phyloP scores from a whole-genome alignment of 2,797 vertebrate genomes.

The Gymnocypris eckloni region DNA sequence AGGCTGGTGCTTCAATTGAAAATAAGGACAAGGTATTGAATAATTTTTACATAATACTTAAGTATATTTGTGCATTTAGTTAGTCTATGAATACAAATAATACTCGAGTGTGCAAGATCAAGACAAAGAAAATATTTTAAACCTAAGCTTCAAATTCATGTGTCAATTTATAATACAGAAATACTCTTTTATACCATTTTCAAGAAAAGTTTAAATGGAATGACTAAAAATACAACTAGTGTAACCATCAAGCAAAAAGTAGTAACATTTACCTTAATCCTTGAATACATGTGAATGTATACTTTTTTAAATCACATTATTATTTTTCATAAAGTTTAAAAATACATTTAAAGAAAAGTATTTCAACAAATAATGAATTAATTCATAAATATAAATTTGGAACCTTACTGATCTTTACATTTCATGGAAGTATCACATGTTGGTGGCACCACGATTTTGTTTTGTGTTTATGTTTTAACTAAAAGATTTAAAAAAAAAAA shows the following conservation, averaged over 20 bases:
- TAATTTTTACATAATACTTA: not conserved
- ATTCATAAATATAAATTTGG: not conserved
- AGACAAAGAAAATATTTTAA: not conserved
- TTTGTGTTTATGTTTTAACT: not conserved
- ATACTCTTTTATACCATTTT: not conserved
- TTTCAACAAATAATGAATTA: not conserved
- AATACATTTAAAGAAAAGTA: not conserved
- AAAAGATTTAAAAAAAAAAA: not conserved
- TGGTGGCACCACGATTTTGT: not conserved
- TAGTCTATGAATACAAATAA: not conserved
- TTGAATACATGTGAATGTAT: not conserved
- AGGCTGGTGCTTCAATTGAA: slow-evolving; percentile 82
- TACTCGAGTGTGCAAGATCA: not conserved
- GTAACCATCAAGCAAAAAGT: not conserved
- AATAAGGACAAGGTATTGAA: slow-evolving; percentile 85
- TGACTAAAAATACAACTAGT: not conserved
- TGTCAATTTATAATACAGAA: not conserved
- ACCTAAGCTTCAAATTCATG: not conserved
- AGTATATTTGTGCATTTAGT: not conserved
- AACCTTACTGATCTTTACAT: not conserved
- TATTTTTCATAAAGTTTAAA: not conserved
- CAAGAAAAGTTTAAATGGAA: not conserved
- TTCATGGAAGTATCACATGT: not conserved
- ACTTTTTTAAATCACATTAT: not conserved
- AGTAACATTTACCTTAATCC: not conserved